Evolutionary conservation across 2,113 vertebrate species (phyloP), one percentile per base, ranked within the genome.

Genomic region (Syrrhaptes paradoxus): DNA sequence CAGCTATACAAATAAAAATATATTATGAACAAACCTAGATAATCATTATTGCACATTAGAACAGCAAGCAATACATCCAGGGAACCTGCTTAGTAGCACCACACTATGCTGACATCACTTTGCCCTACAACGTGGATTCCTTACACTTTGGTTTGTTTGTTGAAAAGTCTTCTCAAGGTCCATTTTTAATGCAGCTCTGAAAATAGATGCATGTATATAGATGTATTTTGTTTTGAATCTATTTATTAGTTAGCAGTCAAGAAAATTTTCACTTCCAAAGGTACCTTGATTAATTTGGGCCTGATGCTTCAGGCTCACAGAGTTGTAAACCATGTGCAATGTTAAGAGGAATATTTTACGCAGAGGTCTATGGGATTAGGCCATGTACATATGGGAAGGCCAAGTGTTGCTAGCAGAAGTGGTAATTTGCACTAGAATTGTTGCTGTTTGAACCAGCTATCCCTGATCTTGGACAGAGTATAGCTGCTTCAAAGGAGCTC

Each of bases 351-450:
- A n/a, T 63, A n/a, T 3, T 93, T 91, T 28, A 45, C 55, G 2
- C 6, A 51, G 55, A 76, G 46, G 45, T 41, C 85, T 63, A 7
- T 11, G 48, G 87, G 58, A 32, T 28, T 36, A 59, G 68, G 29
- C 74, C 57, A 25, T 8, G 34, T 48, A 58, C 70, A 8, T 28
- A 43, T 4, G 43, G 55, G 74, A 72, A 58, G 46, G 79, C 73
- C 68, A 79, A 86, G 85, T 6, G 94, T 76, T 96, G 96, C 94
- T 94, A 93, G 92, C 85, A 94, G 89, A 97, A 97, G 95, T 38
- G 62, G 80, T 28, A 93, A 95, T 97, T 98, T 98, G 97, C 98
- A 98, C 98, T 98, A 97, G 96, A 94, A 55, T 46, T 96, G 93
- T 95, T 95, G 73, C 96, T 97, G 87, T 96, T 95, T 90, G 87